Evolutionary conservation across 1,140 invertebrate species (phyloP).

Genomic region (Eriocheir sinensis): DNA sequence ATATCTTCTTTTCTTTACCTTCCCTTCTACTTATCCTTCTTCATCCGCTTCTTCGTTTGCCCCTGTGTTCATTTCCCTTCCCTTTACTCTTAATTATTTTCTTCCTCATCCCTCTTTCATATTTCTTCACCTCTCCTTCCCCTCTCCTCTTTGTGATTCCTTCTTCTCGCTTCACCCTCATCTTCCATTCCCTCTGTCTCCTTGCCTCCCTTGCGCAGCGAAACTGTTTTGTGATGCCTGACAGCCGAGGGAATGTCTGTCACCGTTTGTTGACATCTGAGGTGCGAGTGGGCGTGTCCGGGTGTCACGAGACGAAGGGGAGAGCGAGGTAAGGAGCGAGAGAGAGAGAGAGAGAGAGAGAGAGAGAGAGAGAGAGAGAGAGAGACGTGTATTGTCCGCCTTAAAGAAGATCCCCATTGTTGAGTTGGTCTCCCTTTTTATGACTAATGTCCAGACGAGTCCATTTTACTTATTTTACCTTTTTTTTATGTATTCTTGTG

Average conservation of each 20-base stretch:
- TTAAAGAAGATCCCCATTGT: background rate
- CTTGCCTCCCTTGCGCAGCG: background rate
- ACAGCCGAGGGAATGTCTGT: background rate
- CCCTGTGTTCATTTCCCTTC: no score
- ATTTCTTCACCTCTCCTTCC: no score
- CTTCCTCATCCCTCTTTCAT: no score
- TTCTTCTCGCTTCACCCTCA: background rate
- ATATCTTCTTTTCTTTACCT: no score
- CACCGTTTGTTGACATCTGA: conserved; percentile 23
- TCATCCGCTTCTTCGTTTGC: background rate
- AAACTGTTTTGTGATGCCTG: conserved; percentile 2
- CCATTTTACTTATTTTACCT: background rate
- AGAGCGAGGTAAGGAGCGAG: background rate
- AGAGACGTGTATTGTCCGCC: conserved; percentile 6
- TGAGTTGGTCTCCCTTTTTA: background rate
- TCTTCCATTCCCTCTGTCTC: background rate
- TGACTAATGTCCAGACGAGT: background rate
- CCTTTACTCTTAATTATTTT: no score
- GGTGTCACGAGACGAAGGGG: background rate
- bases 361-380: no score
- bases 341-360: background rate
- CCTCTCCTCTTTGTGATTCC: no score
- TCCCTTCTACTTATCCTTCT: background rate
- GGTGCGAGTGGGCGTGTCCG: background rate
- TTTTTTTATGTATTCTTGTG: background rate